phyloP scores from a whole-genome alignment of 2,113 vertebrate genomes.

The Lonchura striata region DNA sequence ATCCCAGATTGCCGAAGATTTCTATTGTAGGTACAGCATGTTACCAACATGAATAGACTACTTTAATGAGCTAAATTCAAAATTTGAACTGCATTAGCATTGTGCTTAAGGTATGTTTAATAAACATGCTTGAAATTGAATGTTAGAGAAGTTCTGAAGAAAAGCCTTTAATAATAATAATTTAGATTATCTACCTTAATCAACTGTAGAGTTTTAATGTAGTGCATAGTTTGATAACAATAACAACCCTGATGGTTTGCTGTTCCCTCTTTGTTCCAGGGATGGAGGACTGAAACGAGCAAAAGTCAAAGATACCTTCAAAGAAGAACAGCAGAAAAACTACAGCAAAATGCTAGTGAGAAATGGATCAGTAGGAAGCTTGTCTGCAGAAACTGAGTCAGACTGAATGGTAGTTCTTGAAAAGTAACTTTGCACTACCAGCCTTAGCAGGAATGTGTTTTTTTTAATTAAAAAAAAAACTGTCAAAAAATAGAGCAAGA shows the following conservation, averaged over 20 bases:
- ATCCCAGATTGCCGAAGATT: background rate
- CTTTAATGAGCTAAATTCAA: background rate
- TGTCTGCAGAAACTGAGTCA: constrained; percentile 49
- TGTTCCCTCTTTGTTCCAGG: constrained; percentile 73
- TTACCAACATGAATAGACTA: background rate
- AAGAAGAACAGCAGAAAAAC: constrained; percentile 91
- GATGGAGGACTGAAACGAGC: constrained; percentile 91
- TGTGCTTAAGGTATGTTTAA: background rate
- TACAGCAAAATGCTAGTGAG: constrained; percentile 91
- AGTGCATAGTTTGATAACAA: background rate
- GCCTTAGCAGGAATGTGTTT: background rate
- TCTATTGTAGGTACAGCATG: background rate
- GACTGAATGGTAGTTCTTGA: constrained; percentile 24
- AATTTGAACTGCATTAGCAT: background rate
- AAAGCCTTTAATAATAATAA: background rate
- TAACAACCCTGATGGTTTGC: background rate
- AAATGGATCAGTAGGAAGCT: constrained; percentile 56
- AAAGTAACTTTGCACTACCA: background rate
- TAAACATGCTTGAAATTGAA: background rate
- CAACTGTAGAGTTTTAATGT: background rate
- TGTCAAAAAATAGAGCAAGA: background rate
- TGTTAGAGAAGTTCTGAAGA: background rate
- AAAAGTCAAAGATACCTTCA: constrained; percentile 88
- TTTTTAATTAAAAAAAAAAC: background rate
- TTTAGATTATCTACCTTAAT: background rate